Evolutionary conservation across 2,113 vertebrate species (phyloP), one percentile per base, ranked within the genome.

Genomic region (Callochromis pleurospilus): DNA sequence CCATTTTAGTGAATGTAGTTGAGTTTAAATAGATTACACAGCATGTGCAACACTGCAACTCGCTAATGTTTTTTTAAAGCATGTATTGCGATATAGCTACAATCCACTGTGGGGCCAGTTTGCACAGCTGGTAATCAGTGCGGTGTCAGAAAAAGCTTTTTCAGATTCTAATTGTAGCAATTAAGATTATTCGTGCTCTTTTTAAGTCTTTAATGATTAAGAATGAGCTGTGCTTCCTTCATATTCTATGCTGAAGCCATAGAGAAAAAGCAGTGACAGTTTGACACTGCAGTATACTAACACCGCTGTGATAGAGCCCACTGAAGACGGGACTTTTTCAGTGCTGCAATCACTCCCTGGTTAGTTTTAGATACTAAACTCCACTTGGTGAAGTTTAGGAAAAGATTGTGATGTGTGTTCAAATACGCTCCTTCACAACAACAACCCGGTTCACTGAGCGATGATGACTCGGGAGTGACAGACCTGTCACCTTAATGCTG

Each of bases 241-340:
- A 24, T 24, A 70, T 42, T 6, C 13, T n/a, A 42, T 10, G 4
- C 38, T 45, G 8, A 45, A 17, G 68, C 42, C 21, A 26, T 7
- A 19, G 6, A 77, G 15, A n/a, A 68, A 65, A 26, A 19, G 24
- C 42, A 31, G 5, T 31, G 31, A 65, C 31, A 38, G 60, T 65
- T 65, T 36, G 31, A n/a, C 60, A n/a, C 60, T 65, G 60, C 60
- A 65, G 17, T 12, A 65, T n/a, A n/a, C 60, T 12, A 38, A 65
- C 60, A 13, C 33, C 2, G 0, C 60, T 65, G 0, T 65, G 31
- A 7, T 12, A 65, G 60, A 65, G 6, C 33, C n/a, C 11, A 6
- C 1, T 70, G 65, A 68, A 68, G 33, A 0, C 19, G 5, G 6
- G 38, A 38, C 19, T 42, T 9, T 42, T 42, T 70, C 13, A 24